Base-by-base conservation (phyloP, 2,113 vertebrate genomes). In the Lepus timidus region DNA sequence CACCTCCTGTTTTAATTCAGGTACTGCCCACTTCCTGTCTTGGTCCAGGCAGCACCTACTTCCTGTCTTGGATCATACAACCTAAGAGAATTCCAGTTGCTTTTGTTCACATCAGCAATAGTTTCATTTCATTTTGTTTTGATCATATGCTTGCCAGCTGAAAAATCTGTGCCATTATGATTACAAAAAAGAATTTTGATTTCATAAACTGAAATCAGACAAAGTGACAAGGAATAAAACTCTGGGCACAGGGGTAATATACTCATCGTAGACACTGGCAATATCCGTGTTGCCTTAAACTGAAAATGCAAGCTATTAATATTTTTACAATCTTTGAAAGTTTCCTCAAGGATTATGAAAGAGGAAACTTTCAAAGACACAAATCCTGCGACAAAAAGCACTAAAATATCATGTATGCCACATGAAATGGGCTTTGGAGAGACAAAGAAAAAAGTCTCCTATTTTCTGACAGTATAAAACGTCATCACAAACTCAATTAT, bases 341-440 rank as follows among this genome's bases (percentile, higher is more conserved):
- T 39, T 39, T 39, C 39, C 39, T 39, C 39, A 39, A 39, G 39
- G 39, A 39, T 39, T 39, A 39, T 39, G 39, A 39, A 39, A 49
- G 39, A 58, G 6, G 36, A 96, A 94, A 91, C 14, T 80, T 89
- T 65, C 62, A 91, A 78, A 93, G 86, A 78, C 14, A 85, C 16
- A 51, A 29, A 58, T 31, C 44, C 67, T 61, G 36, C 61, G 61
- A 65, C 36, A 85, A 90, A 93, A 88, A n/a, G 3, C 33, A 67
- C 0, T 58, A 39, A 71, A 75, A 27, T 1, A 22, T 12, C 13
- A 44, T 58, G 20, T 31, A 9, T 64, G 29, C n/a, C 22, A 89
- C 13, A 62, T 79, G 71, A 90, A 92, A 81, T 39, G 16, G 44
- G 92, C 25, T 82, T 84, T 49, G 13, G 27, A 68, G 33, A 62